phyloP scores from a whole-genome alignment of 64 coral and sea anemone species.

The Pocillopora damicornis region DNA sequence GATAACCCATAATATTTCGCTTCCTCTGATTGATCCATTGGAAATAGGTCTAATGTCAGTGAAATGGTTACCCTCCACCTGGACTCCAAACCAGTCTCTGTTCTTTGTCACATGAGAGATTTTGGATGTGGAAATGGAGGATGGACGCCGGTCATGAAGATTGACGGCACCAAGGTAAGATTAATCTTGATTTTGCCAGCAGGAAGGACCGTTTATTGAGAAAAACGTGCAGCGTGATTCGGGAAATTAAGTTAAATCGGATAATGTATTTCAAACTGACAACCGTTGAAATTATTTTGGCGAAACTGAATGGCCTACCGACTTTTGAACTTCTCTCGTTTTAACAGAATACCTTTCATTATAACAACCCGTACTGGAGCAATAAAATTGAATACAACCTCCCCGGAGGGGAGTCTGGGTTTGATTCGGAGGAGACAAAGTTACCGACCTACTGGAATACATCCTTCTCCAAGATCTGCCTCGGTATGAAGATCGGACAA shows the following conservation, averaged over 20 bases:
- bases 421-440: constrained; percentile 63
- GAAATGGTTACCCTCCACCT: background rate
- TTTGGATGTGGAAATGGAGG: background rate
- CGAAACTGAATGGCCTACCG: too few species aligned
- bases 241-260: too few species aligned
- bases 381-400: constrained; percentile 49
- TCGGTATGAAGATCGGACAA: constrained; percentile 51
- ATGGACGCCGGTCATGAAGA: constrained; percentile 9
- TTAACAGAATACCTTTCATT: constrained; percentile 37
- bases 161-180: background rate
- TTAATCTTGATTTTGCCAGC: too few species aligned
- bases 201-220: too few species aligned
- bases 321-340: background rate
- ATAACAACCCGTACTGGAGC: constrained; percentile 24
- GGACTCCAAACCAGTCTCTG: background rate
- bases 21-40: background rate
- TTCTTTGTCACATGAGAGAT: constrained; percentile 1
- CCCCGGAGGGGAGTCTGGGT: constrained; percentile 45
- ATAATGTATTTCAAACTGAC: too few species aligned
- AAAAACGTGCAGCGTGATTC: too few species aligned
- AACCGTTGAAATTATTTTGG: too few species aligned
- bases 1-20: background rate
- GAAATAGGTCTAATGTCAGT: background rate
- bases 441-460: constrained; percentile 61
- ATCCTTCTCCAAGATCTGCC: constrained; percentile 61